Evolutionary conservation across 2,113 vertebrate genomes (phyloP).

Genomic region (Neopipo cinnamomea): DNA sequence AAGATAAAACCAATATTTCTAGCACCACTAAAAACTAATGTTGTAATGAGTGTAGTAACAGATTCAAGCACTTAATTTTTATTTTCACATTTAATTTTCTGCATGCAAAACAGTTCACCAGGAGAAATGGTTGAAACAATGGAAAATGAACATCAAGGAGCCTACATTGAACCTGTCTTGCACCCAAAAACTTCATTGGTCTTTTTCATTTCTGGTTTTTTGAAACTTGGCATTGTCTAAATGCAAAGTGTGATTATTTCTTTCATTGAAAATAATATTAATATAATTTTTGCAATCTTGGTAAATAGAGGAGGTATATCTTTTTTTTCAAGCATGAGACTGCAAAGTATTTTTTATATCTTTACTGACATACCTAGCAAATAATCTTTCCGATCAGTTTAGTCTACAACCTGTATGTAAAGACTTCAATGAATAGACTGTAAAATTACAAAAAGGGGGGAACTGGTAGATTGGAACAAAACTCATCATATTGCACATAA

Average conservation of each 20-base stretch:
- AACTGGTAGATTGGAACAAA: not conserved
- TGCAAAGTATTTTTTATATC: not conserved
- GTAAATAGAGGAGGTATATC: not conserved
- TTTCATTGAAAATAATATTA: not conserved
- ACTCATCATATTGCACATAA: not conserved
- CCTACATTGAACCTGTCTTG: not conserved
- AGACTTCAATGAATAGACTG: not conserved
- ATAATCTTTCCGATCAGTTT: not conserved
- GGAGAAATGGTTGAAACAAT: not conserved
- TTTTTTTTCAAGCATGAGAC: not conserved
- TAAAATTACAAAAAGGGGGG: not conserved
- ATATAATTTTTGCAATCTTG: constrained; percentile 17
- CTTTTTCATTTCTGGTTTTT: not conserved
- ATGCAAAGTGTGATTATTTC: not conserved
- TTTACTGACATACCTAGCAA: not conserved
- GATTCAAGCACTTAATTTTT: not conserved
- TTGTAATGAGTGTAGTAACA: not conserved
- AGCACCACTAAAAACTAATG: not conserved
- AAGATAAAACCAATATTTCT: not conserved
- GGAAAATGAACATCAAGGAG: not conserved
- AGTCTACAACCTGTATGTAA: not conserved
- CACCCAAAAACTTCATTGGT: not conserved
- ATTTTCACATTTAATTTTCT: not conserved
- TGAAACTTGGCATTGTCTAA: not conserved
- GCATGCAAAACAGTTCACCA: not conserved